phyloP scores from a whole-genome alignment of 2,888 invertebrate genomes.

The Neoitamus cyanurus region DNA sequence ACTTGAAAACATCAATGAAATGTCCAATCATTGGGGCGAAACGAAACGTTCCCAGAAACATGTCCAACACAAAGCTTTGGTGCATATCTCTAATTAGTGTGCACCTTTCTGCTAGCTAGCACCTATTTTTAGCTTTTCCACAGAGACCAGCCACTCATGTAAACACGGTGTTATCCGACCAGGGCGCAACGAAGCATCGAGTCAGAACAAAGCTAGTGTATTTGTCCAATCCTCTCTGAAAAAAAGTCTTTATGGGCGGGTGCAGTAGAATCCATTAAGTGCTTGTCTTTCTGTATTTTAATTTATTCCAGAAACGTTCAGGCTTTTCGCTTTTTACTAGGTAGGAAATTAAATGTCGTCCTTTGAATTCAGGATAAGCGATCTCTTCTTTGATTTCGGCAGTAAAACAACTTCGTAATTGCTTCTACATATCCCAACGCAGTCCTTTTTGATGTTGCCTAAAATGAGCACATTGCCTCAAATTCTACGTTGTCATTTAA shows the following conservation, averaged over 20 bases:
- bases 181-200: background rate
- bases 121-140: background rate
- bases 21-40: background rate
- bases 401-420: background rate
- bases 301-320: background rate
- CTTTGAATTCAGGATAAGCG: background rate
- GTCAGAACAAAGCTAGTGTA: background rate
- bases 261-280: background rate
- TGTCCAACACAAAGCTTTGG: background rate
- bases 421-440: background rate
- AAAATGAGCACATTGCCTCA: background rate
- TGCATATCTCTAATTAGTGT: background rate
- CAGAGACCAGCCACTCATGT: background rate
- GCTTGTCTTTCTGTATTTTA: background rate
- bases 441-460: background rate
- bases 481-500: background rate
- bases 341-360: background rate
- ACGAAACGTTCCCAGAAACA: background rate
- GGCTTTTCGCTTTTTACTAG: background rate
- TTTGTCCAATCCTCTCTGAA: background rate
- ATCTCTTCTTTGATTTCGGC: background rate
- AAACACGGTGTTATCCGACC: background rate
- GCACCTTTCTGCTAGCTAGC: background rate
- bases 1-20: conserved; percentile 18
- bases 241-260: background rate